Evolutionary conservation across 2,888 invertebrate species (phyloP).

Genomic region (Imbricaverruca yamaguchii): DNA sequence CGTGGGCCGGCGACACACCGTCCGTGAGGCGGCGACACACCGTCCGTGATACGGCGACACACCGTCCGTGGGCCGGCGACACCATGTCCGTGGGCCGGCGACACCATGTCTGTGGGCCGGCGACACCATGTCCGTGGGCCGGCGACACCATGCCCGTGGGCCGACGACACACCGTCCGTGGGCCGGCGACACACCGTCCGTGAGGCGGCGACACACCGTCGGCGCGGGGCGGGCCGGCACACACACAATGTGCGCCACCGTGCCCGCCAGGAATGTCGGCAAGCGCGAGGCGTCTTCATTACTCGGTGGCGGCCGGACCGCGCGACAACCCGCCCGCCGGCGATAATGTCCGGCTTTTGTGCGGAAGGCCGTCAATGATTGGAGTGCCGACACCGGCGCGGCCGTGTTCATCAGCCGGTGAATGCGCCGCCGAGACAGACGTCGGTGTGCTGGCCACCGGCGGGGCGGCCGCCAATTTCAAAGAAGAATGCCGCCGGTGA

Average conservation of each 20-base stretch:
- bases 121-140: no score
- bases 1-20: no score
- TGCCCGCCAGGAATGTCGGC: background rate
- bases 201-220: background rate
- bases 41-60: no score
- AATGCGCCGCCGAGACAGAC: background rate
- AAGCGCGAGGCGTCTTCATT: background rate
- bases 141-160: no score
- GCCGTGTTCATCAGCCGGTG: background rate
- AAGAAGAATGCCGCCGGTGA: background rate
- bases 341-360: background rate
- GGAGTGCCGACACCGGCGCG: background rate
- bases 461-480: background rate
- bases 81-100: background rate
- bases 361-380: background rate
- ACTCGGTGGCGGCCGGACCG: background rate
- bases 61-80: background rate
- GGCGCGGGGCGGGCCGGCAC: background rate
- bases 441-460: background rate
- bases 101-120: no score
- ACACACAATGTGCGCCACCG: no score
- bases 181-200: background rate
- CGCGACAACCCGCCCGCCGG: background rate
- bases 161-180: no score
- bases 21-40: no score